A percentile compares a stretch with the other conserved stretches of the same genome.
Evolutionary conservation across 2,888 invertebrate species (phyloP).

Genomic region (Resseliella maxima): DNA sequence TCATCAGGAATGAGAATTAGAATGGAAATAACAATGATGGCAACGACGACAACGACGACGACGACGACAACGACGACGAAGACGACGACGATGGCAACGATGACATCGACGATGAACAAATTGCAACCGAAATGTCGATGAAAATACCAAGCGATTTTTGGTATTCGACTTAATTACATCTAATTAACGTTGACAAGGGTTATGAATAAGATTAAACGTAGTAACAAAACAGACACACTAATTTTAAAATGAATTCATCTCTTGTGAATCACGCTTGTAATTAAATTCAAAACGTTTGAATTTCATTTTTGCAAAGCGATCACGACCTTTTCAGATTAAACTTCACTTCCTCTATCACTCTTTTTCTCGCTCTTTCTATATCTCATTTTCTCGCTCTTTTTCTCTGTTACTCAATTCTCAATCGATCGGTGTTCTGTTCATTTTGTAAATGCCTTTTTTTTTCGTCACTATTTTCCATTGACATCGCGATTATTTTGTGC

Average conservation of each 20-base stretch:
- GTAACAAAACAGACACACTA: not conserved
- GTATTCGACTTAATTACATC: slow-evolving; percentile 19
- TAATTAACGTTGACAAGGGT: slow-evolving; percentile 43
- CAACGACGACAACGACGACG: too few relatives aligned
- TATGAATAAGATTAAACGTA: slow-evolving; percentile 15
- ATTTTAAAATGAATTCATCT: slow-evolving; percentile 22
- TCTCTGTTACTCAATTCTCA: not conserved
- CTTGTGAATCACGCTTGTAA: not conserved
- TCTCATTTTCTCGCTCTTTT: not conserved
- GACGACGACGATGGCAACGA: not conserved
- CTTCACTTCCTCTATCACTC: not conserved
- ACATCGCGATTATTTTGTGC: not conserved
- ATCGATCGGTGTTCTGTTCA: not conserved
- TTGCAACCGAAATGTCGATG: not conserved
- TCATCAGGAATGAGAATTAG: too few relatives aligned
- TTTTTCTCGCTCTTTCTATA: not conserved
- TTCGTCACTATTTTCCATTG: not conserved
- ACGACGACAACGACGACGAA: not conserved
- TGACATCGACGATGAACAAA: not conserved
- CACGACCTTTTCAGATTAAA: not conserved
- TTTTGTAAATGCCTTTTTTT: not conserved
- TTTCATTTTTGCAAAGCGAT: not conserved
- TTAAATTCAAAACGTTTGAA: slow-evolving; percentile 19
- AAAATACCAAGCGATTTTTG: slow-evolving; percentile 24
- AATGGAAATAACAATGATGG: too few relatives aligned